A percentile compares a stretch with the other conserved stretches of the same genome.
phyloP scores from a whole-genome alignment of 1,140 invertebrate genomes.

The Muscidifurax raptorellus region DNA sequence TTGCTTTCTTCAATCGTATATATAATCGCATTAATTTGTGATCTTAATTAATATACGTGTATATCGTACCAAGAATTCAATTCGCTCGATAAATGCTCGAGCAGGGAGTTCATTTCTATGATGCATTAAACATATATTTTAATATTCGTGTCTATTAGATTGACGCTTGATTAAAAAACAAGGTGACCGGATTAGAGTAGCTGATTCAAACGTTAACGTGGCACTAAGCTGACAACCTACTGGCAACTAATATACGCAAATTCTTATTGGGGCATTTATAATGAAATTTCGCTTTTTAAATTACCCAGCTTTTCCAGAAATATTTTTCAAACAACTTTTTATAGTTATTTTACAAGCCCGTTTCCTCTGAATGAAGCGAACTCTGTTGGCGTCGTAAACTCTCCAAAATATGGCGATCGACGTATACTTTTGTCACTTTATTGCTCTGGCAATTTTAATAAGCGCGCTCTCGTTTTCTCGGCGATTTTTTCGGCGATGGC shows the following conservation, averaged over 20 bases:
- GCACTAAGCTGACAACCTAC: conserved; percentile 36
- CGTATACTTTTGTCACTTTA: not conserved
- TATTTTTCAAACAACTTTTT: not conserved
- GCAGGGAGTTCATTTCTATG: too few relatives aligned
- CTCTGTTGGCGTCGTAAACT: not conserved
- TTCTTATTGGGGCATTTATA: not conserved
- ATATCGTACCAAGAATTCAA: too few relatives aligned
- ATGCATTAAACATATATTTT: too few relatives aligned
- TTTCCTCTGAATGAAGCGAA: not conserved
- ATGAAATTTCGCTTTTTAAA: not conserved
- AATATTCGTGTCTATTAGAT: conserved; percentile 18
- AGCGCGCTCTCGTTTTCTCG: not conserved
- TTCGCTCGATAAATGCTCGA: too few relatives aligned
- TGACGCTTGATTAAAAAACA: conserved; percentile 22
- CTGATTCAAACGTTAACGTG: conserved; percentile 6
- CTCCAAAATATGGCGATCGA: not conserved
- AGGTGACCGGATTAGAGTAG: conserved; percentile 12
- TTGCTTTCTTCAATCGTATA: too few relatives aligned
- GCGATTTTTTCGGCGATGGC: not conserved
- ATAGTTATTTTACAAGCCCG: not conserved
- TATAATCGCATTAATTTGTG: too few relatives aligned
- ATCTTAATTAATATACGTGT: too few relatives aligned
- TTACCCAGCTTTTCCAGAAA: not conserved
- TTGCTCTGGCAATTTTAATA: conserved; percentile 1
- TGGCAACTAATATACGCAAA: conserved; percentile 22